phyloP scores from a whole-genome alignment of 2,888 invertebrate species.

The Nemotelus pantherinus region DNA sequence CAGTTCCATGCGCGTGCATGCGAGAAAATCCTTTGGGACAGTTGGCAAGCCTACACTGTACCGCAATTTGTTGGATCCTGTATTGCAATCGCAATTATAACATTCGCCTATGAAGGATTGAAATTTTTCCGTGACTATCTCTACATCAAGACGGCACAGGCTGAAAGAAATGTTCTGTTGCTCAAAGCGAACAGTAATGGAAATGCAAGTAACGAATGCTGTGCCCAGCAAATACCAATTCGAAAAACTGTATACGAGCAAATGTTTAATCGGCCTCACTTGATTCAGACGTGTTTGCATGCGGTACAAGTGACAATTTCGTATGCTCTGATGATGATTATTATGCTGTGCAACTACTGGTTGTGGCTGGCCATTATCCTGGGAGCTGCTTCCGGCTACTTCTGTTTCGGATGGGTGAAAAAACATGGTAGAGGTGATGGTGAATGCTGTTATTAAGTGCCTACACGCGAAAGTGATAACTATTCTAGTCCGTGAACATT shows the following conservation, averaged over 20 bases:
- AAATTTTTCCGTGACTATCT: conserved; percentile 77
- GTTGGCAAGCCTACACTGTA: conserved; percentile 78
- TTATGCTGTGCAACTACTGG: conserved; percentile 64
- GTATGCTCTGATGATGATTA: conserved; percentile 62
- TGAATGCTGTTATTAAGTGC: conserved; percentile 60
- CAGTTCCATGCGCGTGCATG: conserved; percentile 82
- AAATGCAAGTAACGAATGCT: not conserved
- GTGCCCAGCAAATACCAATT: conserved; percentile 37
- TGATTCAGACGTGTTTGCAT: conserved; percentile 59
- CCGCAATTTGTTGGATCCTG: conserved; percentile 87
- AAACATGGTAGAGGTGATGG: conserved; percentile 55
- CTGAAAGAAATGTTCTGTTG: conserved; percentile 51
- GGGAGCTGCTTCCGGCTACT: conserved; percentile 61
- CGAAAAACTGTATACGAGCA: conserved; percentile 51
- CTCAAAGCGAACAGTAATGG: conserved; percentile 6
- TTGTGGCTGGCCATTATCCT: conserved; percentile 61
- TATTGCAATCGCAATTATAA: conserved; percentile 87
- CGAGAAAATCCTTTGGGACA: conserved; percentile 81
- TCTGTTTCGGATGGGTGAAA: conserved; percentile 61
- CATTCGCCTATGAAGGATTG: conserved; percentile 93
- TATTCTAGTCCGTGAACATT: not conserved
- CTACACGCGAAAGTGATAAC: not conserved
- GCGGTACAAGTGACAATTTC: conserved; percentile 60
- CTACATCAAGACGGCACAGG: conserved; percentile 53
- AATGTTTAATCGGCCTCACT: conserved; percentile 57